phyloP scores from a whole-genome alignment of 2,113 vertebrate species.

The Dicaeum eximium region DNA sequence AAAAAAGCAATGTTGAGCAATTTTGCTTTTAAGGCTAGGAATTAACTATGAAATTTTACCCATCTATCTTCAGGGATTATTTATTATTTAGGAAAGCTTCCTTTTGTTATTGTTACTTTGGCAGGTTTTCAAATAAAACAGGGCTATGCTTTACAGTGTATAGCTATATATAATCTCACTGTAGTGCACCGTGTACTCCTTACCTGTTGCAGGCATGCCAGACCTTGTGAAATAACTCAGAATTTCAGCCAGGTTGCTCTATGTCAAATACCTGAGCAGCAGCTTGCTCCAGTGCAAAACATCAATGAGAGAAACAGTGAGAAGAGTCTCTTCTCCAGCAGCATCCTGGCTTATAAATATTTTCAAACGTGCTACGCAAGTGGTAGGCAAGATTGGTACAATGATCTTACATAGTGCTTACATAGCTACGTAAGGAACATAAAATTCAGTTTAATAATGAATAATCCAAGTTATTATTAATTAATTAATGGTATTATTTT shows the following conservation, averaged over 20 bases:
- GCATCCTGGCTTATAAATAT: background rate
- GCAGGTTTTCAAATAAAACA: background rate
- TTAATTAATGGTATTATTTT: background rate
- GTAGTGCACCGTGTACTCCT: fast-evolving
- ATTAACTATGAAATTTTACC: background rate
- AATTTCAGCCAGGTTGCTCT: background rate
- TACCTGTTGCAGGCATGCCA: background rate
- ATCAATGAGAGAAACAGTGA: background rate
- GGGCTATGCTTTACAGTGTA: background rate
- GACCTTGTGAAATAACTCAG: background rate
- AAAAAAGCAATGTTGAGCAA: fast-evolving
- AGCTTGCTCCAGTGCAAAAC: background rate
- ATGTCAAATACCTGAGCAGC: background rate
- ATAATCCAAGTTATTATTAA: background rate
- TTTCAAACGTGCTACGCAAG: background rate
- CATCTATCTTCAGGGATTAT: background rate
- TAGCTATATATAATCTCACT: background rate
- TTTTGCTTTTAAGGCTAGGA: background rate
- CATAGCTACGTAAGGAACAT: background rate
- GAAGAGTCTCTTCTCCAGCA: background rate
- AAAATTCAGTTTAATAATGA: background rate
- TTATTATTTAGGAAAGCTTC: background rate
- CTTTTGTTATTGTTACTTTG: background rate
- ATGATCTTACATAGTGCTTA: background rate
- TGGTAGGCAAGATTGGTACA: background rate